Evolutionary conservation across 2,113 vertebrate species (phyloP).

Genomic region (Grammomys dolichurus): DNA sequence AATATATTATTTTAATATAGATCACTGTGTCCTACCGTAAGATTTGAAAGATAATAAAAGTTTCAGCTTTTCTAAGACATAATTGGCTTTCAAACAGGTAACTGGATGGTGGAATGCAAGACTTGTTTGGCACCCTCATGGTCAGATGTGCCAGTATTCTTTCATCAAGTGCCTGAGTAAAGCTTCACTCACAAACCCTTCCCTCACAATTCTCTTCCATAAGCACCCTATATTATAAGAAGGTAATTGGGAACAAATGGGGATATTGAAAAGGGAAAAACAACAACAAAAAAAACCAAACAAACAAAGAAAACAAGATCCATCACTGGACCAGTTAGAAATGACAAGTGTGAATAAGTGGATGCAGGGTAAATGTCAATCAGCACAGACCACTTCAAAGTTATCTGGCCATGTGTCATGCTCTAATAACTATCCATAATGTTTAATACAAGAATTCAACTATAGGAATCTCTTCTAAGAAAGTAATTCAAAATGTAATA

Average conservation of each 20-base stretch:
- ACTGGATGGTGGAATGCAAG: background rate
- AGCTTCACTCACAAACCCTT: background rate
- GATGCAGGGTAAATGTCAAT: background rate
- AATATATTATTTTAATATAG: conserved; percentile 23
- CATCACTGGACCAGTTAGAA: conserved; percentile 21
- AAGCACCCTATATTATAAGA: background rate
- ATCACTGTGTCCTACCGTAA: background rate
- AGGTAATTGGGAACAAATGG: background rate
- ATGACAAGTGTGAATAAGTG: conserved; percentile 33
- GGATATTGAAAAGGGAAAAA: background rate
- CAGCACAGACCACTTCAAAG: background rate
- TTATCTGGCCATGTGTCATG: background rate
- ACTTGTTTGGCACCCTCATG: background rate
- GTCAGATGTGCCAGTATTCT: background rate
- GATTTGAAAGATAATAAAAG: conserved; percentile 25
- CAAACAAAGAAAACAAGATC: background rate
- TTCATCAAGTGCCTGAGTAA: background rate
- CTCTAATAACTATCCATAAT: background rate
- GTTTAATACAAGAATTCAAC: conserved; percentile 53
- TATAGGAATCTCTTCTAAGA: conserved; percentile 15
- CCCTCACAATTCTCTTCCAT: background rate
- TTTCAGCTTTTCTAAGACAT: conserved; percentile 16
- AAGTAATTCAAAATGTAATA: conserved; percentile 28
- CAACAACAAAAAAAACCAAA: no score
- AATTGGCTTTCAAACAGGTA: background rate